Evolutionary conservation across 2,797 vertebrate genomes (phyloP).

Genomic region (Bradypodion ventrale): DNA sequence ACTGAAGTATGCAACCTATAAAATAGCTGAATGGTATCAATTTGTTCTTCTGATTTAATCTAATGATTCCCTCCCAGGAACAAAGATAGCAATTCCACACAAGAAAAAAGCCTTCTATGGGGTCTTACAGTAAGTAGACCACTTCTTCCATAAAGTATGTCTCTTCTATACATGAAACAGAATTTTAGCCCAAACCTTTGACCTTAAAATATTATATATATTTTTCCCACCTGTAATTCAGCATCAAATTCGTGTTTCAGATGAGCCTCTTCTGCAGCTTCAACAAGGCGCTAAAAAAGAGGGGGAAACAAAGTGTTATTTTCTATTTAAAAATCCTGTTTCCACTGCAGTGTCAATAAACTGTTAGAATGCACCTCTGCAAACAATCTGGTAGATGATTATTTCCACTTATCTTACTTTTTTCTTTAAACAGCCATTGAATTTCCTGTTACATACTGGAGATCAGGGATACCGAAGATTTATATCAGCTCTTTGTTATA

Average conservation of each 20-base stretch:
- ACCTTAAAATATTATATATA: slow-evolving; percentile 8
- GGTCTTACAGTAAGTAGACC: background rate
- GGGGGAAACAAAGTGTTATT: background rate
- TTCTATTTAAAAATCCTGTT: background rate
- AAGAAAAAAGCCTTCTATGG: background rate
- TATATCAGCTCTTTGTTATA: background rate
- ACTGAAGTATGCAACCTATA: background rate
- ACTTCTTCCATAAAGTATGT: background rate
- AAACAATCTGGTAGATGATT: background rate
- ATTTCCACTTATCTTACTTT: background rate
- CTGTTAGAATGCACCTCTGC: background rate
- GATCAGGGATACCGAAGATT: background rate
- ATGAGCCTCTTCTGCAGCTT: slow-evolving; percentile 96
- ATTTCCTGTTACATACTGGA: background rate
- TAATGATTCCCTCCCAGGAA: background rate
- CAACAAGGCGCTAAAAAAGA: slow-evolving; percentile 87
- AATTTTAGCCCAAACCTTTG: too few species aligned
- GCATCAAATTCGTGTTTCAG: slow-evolving; percentile 95
- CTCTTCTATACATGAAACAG: background rate
- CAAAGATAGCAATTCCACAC: background rate
- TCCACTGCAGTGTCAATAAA: background rate
- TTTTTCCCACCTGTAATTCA: slow-evolving; percentile 88
- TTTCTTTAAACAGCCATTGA: background rate
- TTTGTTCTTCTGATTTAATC: background rate
- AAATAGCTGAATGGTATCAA: background rate